phyloP scores from a whole-genome alignment of 2,888 invertebrate genomes.

The Mythimna loreyi region DNA sequence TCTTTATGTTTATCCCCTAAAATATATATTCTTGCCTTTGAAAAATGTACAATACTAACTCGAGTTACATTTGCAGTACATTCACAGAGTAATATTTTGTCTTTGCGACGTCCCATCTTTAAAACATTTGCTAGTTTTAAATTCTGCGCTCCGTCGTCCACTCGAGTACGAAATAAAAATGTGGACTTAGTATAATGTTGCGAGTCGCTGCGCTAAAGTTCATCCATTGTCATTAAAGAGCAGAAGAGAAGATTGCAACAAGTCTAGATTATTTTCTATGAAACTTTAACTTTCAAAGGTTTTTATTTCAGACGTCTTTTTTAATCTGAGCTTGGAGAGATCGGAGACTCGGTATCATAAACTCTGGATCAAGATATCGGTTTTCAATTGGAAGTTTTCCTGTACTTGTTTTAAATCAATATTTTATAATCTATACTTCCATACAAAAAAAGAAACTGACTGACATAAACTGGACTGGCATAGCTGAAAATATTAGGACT shows the following conservation, averaged over 20 bases:
- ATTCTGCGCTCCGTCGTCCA: constrained; percentile 21
- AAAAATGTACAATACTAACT: constrained; percentile 1
- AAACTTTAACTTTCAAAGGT: neutral
- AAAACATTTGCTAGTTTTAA: constrained; percentile 46
- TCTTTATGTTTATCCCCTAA: neutral
- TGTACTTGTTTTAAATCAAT: no score
- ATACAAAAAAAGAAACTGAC: no score
- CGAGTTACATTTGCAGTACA: constrained; percentile 33
- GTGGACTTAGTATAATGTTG: constrained; percentile 45
- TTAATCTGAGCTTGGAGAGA: neutral
- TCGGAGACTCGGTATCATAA: no score
- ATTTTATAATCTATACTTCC: no score
- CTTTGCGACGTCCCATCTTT: constrained; percentile 37
- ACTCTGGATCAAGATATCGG: neutral
- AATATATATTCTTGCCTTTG: neutral
- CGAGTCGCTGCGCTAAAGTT: constrained; percentile 39
- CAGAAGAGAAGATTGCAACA: constrained; percentile 25
- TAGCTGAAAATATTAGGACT: no score
- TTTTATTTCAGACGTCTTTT: neutral
- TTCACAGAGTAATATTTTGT: constrained; percentile 34
- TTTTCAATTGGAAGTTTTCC: no score
- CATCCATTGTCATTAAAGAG: constrained; percentile 31
- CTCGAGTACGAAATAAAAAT: constrained; percentile 45
- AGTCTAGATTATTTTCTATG: constrained; percentile 24
- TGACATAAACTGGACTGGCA: no score